A percentile compares a stretch with the other conserved stretches of the same genome.
These are phyloP conservation scores for Taurulus bubalis DNA, from an alignment of 2,113 vertebrate genomes.

Conservation along the genomic window DNA sequence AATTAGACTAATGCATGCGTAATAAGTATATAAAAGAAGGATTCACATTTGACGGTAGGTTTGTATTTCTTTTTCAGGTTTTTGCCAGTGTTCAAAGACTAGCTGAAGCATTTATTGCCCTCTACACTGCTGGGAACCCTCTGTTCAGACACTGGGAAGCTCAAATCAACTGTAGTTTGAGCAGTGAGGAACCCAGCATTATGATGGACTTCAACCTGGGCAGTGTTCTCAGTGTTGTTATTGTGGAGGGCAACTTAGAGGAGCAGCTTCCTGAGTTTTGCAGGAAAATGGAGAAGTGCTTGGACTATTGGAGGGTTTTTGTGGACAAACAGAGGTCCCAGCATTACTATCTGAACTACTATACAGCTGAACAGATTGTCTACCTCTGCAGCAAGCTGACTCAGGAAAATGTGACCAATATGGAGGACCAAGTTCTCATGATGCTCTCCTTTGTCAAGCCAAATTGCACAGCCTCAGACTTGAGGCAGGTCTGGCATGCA, in stretches of 20 bases:
- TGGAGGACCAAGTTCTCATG: slow-evolving; percentile 85
- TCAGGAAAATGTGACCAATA: slow-evolving; percentile 48
- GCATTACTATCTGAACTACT: slow-evolving; percentile 93
- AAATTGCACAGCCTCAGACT: slow-evolving; percentile 75
- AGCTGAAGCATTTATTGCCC: slow-evolving; percentile 88
- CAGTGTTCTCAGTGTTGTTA: slow-evolving; percentile 64
- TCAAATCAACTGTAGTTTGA: slow-evolving; percentile 80
- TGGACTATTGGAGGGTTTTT: slow-evolving; percentile 87
- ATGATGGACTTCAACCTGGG: slow-evolving; percentile 85
- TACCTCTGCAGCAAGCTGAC: slow-evolving; percentile 87
- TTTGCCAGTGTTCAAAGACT: slow-evolving; percentile 91
- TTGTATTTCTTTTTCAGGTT: slow-evolving; percentile 80
- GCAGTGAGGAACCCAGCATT: slow-evolving; percentile 68
- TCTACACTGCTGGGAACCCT: slow-evolving; percentile 90
- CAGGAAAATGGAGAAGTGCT: slow-evolving; percentile 89
- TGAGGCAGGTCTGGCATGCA: slow-evolving; percentile 75
- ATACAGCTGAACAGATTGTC: slow-evolving; percentile 93
- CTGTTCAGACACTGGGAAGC: slow-evolving; percentile 91
- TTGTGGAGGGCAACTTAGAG: slow-evolving; percentile 76
- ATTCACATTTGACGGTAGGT: background rate
- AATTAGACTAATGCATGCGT: too few relatives aligned
- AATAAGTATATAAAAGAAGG: background rate
- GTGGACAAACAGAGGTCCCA: slow-evolving; percentile 84
- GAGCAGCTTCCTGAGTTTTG: slow-evolving; percentile 87
- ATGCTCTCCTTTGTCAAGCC: slow-evolving; percentile 92